Evolutionary conservation across 1,140 invertebrate species (phyloP).

Genomic region (Drosophila seguyi): DNA sequence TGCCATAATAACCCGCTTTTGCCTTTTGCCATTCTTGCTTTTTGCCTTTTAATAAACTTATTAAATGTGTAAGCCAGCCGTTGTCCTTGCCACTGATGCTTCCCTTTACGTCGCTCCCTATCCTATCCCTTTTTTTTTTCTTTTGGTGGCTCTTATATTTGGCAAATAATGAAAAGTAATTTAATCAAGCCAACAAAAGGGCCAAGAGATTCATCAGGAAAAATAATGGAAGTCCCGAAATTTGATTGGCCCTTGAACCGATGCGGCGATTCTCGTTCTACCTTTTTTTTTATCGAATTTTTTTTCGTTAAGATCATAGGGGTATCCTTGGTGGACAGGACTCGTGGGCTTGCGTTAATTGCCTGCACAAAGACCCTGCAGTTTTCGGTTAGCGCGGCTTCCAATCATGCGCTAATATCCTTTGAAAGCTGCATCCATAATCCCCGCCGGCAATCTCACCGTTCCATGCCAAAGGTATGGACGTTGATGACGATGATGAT

Average conservation of each 20-base stretch:
- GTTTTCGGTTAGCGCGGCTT: conserved; percentile 54
- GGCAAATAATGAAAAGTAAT: conserved; percentile 83
- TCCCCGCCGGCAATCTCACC: conserved; percentile 30
- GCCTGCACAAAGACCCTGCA: conserved; percentile 62
- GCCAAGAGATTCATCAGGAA: conserved; percentile 56
- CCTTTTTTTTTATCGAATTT: neutral
- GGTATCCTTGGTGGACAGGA: conserved; percentile 5
- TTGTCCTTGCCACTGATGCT: conserved; percentile 46
- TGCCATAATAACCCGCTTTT: conserved; percentile 64
- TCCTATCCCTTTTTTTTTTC: conserved; percentile 1
- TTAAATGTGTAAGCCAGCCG: conserved; percentile 79
- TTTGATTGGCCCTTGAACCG: conserved; percentile 66
- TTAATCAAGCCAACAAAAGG: conserved; percentile 81
- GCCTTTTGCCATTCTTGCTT: conserved; percentile 42
- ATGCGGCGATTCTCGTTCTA: neutral
- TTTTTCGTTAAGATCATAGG: conserved; percentile 15
- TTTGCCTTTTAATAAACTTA: conserved; percentile 80
- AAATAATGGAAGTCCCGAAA: conserved; percentile 47
- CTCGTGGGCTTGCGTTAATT: conserved; percentile 52
- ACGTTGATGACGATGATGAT: conserved; percentile 11
- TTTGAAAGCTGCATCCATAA: conserved; percentile 50
- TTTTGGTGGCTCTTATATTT: conserved; percentile 63
- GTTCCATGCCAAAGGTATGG: conserved; percentile 12
- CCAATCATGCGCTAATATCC: conserved; percentile 79
- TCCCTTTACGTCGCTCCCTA: conserved; percentile 1